Evolutionary conservation across 2,888 invertebrate genomes (phyloP), one percentile per base, ranked within the genome.

Genomic region (Melinopterus prodromus): DNA sequence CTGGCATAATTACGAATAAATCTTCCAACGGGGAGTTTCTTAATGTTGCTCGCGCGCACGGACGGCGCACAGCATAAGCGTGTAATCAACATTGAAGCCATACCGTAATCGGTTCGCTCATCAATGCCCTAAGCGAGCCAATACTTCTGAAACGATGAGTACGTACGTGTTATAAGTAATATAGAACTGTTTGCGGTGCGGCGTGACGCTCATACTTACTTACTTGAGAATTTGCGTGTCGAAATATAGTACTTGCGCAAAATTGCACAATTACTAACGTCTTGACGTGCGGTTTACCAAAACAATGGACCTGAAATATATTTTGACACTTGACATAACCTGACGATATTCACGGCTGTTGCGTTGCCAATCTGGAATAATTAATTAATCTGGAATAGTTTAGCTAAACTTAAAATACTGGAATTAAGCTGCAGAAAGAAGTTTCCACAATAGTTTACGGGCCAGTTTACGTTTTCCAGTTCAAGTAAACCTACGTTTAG

Each of bases 1-100:
- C 91, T 89, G 6, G 92, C 90, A 87, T 92, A 93, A 80, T 90
- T 91, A 84, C 93, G 89, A 77, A 91, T 85, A n/a, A 90, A 86
- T 86, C 90, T 90, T 83, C 91, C 91, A 84, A 88, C 81, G 26
- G 84, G 85, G 35, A 83, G 79, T 75, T 84, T 83, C 72, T 82
- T 81, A 26, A 82, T 37, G 37, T 80, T 79, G 38, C 82, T 78
- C n/a, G 80, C 79, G 77, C 86, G 84, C 37, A 87, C 78, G 26
- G 83, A 83, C 6, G 87, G 82, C 6, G 86, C 83, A 77, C 86
- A 85, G 78, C 88, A 88, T 16, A 89, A 79, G 81, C 87, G 85
- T 12, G 86, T 84, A 76, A 86, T 85, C 82, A 89, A 79, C 82
- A 89, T 82, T 74, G 88, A 83, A 78, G 88, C 86, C 89, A 89